Conservation (phyloP, 2,797 vertebrate species). For the Oreochromis grahami region DNA sequence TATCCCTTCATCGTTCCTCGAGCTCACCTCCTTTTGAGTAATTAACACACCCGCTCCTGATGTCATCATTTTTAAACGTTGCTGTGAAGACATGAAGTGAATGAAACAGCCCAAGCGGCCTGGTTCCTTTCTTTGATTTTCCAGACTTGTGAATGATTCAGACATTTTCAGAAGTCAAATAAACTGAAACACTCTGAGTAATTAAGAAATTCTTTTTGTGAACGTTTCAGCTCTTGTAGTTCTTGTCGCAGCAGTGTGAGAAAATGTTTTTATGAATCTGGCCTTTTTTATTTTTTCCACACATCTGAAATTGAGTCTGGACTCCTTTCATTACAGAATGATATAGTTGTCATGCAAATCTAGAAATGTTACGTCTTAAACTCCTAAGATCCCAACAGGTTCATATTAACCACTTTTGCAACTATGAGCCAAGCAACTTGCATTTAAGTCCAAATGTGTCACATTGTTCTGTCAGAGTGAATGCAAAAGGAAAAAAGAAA, state of each 20-base stretch:
- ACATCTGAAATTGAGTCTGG: neutral
- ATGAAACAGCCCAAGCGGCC: neutral
- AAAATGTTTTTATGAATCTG: neutral
- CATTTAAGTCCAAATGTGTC: neutral
- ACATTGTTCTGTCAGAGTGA: neutral
- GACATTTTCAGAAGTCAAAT: neutral
- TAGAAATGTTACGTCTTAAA: neutral
- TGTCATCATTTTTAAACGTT: neutral
- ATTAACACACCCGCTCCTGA: conserved; percentile 1
- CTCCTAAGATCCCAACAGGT: neutral
- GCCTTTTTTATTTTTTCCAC: rapidly evolving
- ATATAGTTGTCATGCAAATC: neutral
- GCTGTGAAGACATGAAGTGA: neutral
- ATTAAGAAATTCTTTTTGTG: conserved; percentile 5
- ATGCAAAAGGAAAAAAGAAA: neutral
- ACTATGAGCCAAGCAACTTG: neutral
- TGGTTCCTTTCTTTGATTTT: neutral
- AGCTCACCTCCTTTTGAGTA: neutral
- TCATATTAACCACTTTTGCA: neutral
- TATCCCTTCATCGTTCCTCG: neutral
- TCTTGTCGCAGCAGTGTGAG: neutral
- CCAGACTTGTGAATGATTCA: neutral
- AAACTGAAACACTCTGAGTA: neutral
- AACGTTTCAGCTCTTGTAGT: neutral
- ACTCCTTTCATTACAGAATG: neutral